Percentiles rank a stretch among this genome's conserved stretches.
These are phyloP conservation scores for Stomatorhinus ivindoensis DNA, from an alignment of 2,113 vertebrate species.

Conservation along the genomic window DNA sequence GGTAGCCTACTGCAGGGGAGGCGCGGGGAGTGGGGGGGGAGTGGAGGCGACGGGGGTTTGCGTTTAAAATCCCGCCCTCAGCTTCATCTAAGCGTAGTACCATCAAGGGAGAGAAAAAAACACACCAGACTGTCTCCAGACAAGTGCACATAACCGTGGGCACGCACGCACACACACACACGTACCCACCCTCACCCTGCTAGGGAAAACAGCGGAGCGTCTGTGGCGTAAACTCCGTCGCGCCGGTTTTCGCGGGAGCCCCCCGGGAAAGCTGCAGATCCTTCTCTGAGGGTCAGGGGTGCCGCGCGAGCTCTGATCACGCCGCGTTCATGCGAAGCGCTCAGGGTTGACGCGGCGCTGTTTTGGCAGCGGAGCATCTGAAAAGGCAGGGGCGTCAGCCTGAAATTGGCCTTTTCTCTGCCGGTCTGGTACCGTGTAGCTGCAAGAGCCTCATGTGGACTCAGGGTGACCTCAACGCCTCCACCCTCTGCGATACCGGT, in stretches of 20 bases:
- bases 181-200: not conserved
- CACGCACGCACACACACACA: not conserved
- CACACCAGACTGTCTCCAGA: not conserved
- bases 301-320: not conserved
- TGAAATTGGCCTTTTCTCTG: not conserved
- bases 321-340: not conserved
- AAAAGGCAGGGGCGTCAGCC: not conserved
- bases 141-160: not conserved
- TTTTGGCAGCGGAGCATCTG: not conserved
- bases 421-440: not conserved
- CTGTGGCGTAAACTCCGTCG: not conserved
- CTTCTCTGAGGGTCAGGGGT: not conserved
- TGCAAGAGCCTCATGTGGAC: not conserved
- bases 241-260: not conserved
- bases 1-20: constrained; percentile 1
- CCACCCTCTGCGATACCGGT: not conserved
- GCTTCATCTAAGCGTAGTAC: constrained; percentile 1
- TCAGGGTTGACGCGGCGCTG: not conserved
- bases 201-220: not conserved
- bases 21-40: not conserved
- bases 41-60: not conserved
- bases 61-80: constrained; percentile 6
- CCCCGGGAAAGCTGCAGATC: not conserved
- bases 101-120: not conserved
- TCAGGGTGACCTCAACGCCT: not conserved